Percentiles rank a stretch among this genome's conserved stretches.
phyloP scores from a whole-genome alignment of 92 coral and sea anemone genomes.

The Heliopora coerulea region DNA sequence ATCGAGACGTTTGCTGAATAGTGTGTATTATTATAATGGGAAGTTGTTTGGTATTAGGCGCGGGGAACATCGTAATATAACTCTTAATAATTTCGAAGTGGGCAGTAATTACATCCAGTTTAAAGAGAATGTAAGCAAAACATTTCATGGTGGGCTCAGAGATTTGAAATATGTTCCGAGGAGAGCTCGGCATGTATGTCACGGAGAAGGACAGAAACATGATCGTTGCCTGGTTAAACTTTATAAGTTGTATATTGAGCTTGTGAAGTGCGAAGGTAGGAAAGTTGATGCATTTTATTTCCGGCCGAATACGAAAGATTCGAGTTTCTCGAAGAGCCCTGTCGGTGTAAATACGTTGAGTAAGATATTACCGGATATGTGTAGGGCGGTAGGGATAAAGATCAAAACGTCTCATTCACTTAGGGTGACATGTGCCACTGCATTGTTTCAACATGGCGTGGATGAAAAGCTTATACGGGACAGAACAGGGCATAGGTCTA shows the following conservation, averaged over 20 bases:
- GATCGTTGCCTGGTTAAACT: slow-evolving; percentile 49
- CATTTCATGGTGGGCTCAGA: slow-evolving; percentile 58
- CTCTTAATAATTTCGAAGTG: slow-evolving; percentile 50
- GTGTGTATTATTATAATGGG: slow-evolving; percentile 52
- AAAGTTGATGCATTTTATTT: slow-evolving; percentile 53
- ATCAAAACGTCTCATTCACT: slow-evolving; percentile 32
- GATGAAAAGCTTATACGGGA: slow-evolving; percentile 22
- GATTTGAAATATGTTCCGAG: slow-evolving; percentile 57
- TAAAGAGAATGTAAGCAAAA: slow-evolving; percentile 54
- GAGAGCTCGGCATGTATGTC: slow-evolving; percentile 53
- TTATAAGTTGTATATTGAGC: slow-evolving; percentile 48
- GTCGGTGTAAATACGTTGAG: slow-evolving; percentile 26
- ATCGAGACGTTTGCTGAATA: slow-evolving; percentile 49
- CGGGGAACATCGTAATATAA: slow-evolving; percentile 51
- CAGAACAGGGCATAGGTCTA: slow-evolving; percentile 32
- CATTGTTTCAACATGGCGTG: slow-evolving; percentile 22
- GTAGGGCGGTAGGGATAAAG: slow-evolving; percentile 16
- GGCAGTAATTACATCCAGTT: slow-evolving; percentile 48
- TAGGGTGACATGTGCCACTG: slow-evolving; percentile 29
- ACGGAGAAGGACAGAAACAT: slow-evolving; percentile 51
- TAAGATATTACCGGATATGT: slow-evolving; percentile 39
- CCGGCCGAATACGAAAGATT: slow-evolving; percentile 49
- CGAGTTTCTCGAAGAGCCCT: slow-evolving; percentile 9
- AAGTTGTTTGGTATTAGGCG: slow-evolving; percentile 56
- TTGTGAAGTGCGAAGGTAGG: slow-evolving; percentile 39